phyloP scores from a whole-genome alignment of 2,888 invertebrate species.

The Parnassius orleans region DNA sequence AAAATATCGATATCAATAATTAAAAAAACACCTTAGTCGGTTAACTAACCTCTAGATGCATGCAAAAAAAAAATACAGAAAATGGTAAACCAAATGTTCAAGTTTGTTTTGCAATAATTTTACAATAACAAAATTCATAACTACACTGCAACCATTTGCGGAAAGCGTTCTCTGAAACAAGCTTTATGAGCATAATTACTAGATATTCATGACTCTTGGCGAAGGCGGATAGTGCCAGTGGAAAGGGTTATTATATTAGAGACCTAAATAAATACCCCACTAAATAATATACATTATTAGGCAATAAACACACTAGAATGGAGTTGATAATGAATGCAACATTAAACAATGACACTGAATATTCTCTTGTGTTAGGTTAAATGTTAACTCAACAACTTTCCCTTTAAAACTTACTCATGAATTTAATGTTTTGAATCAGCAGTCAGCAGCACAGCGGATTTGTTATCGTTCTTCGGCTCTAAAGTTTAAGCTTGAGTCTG shows the following conservation, averaged over 20 bases:
- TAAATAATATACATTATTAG: not conserved
- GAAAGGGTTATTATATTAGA: constrained; percentile 22
- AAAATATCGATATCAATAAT: too few relatives aligned
- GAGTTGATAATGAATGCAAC: too few relatives aligned
- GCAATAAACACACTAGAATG: too few relatives aligned
- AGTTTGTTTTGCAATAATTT: constrained; percentile 14
- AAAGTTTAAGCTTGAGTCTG: too few relatives aligned
- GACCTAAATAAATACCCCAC: constrained; percentile 12
- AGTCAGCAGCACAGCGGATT: too few relatives aligned
- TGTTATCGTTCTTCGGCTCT: too few relatives aligned
- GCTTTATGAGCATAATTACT: constrained; percentile 25
- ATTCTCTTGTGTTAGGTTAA: too few relatives aligned
- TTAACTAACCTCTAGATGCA: not conserved
- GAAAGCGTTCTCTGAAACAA: constrained; percentile 26
- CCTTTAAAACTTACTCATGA: too few relatives aligned
- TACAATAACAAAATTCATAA: constrained; percentile 20
- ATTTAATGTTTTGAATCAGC: too few relatives aligned
- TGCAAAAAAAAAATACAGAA: not conserved
- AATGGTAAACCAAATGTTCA: not conserved
- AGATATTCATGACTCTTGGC: constrained; percentile 26
- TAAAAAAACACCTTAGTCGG: too few relatives aligned
- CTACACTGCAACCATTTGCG: constrained; percentile 24
- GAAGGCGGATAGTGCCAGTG: constrained; percentile 16
- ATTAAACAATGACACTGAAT: too few relatives aligned
- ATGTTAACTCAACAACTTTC: too few relatives aligned